These are phyloP conservation scores for Drosophila cognata DNA, from an alignment of 2,888 invertebrate genomes.

Conservation along the genomic window DNA sequence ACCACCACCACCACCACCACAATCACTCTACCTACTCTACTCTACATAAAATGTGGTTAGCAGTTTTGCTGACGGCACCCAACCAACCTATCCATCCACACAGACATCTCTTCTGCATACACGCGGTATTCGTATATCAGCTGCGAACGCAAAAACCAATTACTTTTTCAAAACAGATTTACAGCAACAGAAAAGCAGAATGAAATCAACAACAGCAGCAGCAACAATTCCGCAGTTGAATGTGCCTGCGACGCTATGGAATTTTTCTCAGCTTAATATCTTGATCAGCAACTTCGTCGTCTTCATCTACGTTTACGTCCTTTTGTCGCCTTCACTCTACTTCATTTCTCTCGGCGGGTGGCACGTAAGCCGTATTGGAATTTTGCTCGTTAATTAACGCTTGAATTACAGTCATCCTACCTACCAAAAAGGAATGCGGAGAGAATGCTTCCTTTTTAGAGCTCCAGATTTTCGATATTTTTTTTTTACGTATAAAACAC, in stretches of 20 bases:
- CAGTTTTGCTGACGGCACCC: conserved; percentile 68
- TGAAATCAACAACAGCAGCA: conserved; percentile 8
- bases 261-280: conserved; percentile 17
- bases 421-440: conserved; percentile 25
- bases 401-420: conserved; percentile 58
- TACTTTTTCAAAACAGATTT: conserved; percentile 73
- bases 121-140: conserved; percentile 80
- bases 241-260: conserved; percentile 44
- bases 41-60: conserved; percentile 72
- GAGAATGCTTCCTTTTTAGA: conserved; percentile 1
- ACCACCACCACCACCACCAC: conserved; percentile 51
- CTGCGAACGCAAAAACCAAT: conserved; percentile 76
- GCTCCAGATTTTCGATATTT: conserved; percentile 7
- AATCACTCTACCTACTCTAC: conserved; percentile 64
- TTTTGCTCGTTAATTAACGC: conserved; percentile 53
- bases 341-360: conserved; percentile 22
- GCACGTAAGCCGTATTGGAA: conserved; percentile 66
- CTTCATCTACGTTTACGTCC: conserved; percentile 26
- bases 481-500: conserved; percentile 25
- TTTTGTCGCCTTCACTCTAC: conserved; percentile 25
- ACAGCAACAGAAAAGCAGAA: conserved; percentile 53
- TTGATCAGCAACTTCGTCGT: conserved; percentile 14
- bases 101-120: conserved; percentile 57
- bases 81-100: conserved; percentile 64
- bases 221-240: conserved; percentile 32